Conservation (phyloP, 2,888 invertebrate genomes). For the Molanna angustata region DNA sequence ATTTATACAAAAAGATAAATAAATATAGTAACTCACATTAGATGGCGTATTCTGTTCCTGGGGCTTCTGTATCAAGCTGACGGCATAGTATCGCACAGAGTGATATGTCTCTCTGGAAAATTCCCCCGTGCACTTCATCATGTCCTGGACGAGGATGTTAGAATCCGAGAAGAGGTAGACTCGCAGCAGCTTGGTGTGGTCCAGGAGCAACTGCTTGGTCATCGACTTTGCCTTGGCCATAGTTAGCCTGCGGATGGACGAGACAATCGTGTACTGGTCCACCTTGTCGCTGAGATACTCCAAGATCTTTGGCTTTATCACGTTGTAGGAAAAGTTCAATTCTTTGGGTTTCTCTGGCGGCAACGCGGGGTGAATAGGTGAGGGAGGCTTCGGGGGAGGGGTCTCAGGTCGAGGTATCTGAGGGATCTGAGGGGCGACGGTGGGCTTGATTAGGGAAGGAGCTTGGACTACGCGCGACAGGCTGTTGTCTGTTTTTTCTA, state of each 20-base stretch:
- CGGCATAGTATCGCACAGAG: constrained; percentile 18
- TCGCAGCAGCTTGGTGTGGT: constrained; percentile 12
- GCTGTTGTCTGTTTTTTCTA: not conserved
- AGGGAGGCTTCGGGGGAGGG: not conserved
- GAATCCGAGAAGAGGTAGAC: constrained; percentile 15
- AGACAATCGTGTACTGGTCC: constrained; percentile 7
- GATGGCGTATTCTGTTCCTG: not conserved
- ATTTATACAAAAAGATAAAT: too few species aligned
- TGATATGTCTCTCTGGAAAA: constrained; percentile 15
- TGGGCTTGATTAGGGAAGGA: not conserved
- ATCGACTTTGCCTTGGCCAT: constrained; percentile 9
- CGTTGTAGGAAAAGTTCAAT: constrained; percentile 7
- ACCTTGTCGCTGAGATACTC: constrained; percentile 19
- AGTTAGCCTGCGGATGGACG: constrained; percentile 12
- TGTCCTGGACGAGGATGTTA: constrained; percentile 18
- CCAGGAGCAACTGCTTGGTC: constrained; percentile 1
- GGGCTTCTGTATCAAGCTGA: constrained; percentile 3
- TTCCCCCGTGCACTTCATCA: constrained; percentile 9
- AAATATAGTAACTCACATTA: not conserved
- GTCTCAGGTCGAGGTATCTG: not conserved
- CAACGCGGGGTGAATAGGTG: not conserved
- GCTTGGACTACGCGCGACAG: not conserved
- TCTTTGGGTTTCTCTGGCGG: not conserved
- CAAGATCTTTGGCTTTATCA: constrained; percentile 15
- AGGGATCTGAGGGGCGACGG: not conserved